phyloP scores from a whole-genome alignment of 2,797 vertebrate species.

The Leucoraja ocellata region DNA sequence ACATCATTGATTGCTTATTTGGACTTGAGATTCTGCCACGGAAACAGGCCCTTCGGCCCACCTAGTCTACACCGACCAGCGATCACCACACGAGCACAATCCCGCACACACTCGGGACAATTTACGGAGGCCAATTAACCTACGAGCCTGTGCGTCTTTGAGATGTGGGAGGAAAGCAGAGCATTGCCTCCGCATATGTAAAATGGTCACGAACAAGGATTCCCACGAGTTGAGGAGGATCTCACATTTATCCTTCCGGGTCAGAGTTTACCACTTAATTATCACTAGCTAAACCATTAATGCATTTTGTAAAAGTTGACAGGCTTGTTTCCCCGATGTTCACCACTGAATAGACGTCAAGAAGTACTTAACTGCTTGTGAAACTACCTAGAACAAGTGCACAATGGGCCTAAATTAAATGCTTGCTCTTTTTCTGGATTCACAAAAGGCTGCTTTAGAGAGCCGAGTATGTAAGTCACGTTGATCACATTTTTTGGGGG shows the following conservation, averaged over 20 bases:
- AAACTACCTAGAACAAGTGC: background rate
- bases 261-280: background rate
- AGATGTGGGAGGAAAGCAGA: too few species aligned
- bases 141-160: too few species aligned
- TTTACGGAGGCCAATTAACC: too few species aligned
- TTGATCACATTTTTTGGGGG: background rate
- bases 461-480: background rate
- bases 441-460: background rate
- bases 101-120: too few species aligned
- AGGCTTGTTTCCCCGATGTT: background rate
- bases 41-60: too few species aligned
- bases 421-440: background rate
- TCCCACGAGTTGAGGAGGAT: too few species aligned
- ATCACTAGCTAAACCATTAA: background rate
- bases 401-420: background rate
- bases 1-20: background rate
- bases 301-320: background rate
- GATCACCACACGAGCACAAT: too few species aligned
- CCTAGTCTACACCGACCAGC: too few species aligned
- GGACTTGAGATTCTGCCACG: too few species aligned
- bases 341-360: background rate
- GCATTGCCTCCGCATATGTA: too few species aligned
- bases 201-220: too few species aligned
- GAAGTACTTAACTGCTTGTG: background rate
- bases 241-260: background rate